These are phyloP conservation scores for Trachelus tabidus DNA, from an alignment of 2,888 invertebrate genomes.

Conservation along the genomic window DNA sequence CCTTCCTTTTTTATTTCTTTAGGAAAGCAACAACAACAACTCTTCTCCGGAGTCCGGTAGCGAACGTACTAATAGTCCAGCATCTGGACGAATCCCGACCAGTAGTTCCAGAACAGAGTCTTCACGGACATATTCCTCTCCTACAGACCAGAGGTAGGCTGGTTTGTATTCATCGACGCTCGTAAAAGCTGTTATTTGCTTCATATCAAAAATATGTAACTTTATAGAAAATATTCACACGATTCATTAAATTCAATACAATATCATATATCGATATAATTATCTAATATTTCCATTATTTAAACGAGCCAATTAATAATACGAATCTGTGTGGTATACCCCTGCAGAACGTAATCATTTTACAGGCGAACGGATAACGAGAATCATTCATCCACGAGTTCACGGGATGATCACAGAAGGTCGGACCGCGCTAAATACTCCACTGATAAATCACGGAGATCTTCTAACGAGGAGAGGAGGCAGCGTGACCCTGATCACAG, in stretches of 20 bases:
- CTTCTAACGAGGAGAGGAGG: constrained; percentile 51
- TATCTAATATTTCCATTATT: not conserved
- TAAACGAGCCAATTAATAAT: constrained; percentile 58
- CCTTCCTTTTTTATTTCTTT: constrained; percentile 41
- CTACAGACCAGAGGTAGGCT: constrained; percentile 63
- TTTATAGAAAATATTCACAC: not conserved
- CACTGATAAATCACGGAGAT: constrained; percentile 49
- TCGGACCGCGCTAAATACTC: constrained; percentile 41
- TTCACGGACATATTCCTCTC: constrained; percentile 45
- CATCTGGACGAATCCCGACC: constrained; percentile 25
- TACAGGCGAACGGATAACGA: constrained; percentile 63
- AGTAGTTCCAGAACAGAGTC: constrained; percentile 43
- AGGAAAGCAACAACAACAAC: constrained; percentile 65
- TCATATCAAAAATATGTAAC: constrained; percentile 5
- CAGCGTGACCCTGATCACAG: constrained; percentile 47
- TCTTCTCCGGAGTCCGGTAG: constrained; percentile 57
- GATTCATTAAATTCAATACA: not conserved
- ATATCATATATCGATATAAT: not conserved
- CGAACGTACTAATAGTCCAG: constrained; percentile 50
- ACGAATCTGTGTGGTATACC: constrained; percentile 65
- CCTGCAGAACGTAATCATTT: constrained; percentile 67
- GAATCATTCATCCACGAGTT: constrained; percentile 44
- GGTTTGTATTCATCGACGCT: constrained; percentile 41
- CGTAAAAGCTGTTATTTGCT: constrained; percentile 14
- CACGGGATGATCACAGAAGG: constrained; percentile 52